Evolutionary conservation across 2,113 vertebrate species (phyloP), one percentile per base, ranked within the genome.

Genomic region (Strix uralensis): DNA sequence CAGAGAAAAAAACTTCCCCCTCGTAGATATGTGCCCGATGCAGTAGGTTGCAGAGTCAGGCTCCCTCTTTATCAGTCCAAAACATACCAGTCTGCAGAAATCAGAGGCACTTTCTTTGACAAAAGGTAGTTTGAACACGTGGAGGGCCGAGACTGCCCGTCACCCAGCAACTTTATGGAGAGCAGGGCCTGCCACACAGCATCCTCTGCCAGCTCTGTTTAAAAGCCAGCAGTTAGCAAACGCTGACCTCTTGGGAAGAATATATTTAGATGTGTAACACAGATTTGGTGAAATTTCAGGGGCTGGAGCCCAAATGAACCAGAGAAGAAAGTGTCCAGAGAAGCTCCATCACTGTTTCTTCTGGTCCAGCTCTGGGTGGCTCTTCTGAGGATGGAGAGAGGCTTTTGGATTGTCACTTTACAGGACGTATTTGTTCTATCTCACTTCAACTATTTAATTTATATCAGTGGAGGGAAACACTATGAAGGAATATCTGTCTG

Each of bases 1-100:
- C 25, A n/a, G 25, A 25, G 40, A 66, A 10, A 22, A 65, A 29
- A 65, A 7, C 19, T 62, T 26, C 36, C 46, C 19, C 1, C 46
- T 69, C 1, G 0, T 8, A 49, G 34, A 44, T 40, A 15, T 0
- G 2, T 79, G 21, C 32, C 34, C 36, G 17, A 0, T 86, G 40
- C 49, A 51, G n/a, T 34, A 66, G 71, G 20, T 34, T 61, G 58
- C 58, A 61, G 79, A 29, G 40, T 40, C 52, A 44, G 34, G 7
- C 27, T 72, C 6, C 20, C 22, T 42, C 17, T 69, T 85, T 62
- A 47, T 40, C 22, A 58, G 36, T 46, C n/a, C 34, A 52, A 82
- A 82, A 30, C 20, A 8, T 4, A 4, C 14, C 30, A 10, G 2
- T 29, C 58, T 65, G 32, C 29, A 74, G 79, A 66, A 79, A 38